Evolutionary conservation across 2,797 vertebrate genomes (phyloP).

Genomic region (Garrulus glandarius): DNA sequence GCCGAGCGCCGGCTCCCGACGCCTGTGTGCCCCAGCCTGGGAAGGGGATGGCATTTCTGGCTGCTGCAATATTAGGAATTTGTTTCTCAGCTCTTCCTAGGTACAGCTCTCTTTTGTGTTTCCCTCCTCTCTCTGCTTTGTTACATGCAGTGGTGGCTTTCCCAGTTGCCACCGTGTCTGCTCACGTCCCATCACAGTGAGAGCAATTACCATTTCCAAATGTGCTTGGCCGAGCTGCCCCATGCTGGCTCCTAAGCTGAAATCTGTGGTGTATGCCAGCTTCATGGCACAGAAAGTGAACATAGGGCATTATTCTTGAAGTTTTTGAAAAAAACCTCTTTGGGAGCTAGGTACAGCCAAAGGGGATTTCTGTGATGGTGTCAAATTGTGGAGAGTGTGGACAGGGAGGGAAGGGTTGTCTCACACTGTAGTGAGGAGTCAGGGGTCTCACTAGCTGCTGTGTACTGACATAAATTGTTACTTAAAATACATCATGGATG

Average conservation of each 20-base stretch:
- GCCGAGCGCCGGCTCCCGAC: rapidly evolving
- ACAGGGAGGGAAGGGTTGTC: not conserved
- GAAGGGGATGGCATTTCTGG: not conserved
- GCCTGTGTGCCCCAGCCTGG: not conserved
- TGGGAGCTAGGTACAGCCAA: not conserved
- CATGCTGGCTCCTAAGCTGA: not conserved
- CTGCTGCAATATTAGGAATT: not conserved
- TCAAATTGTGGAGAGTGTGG: not conserved
- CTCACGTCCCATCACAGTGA: not conserved
- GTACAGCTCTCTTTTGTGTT: not conserved
- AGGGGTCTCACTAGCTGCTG: not conserved
- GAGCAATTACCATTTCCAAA: not conserved
- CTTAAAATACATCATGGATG: not conserved
- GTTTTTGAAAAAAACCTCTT: not conserved
- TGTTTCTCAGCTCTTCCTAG: not conserved
- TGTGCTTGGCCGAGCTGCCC: rapidly evolving
- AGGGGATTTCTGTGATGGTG: rapidly evolving
- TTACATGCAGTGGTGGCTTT: not conserved
- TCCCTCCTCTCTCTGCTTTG: not conserved
- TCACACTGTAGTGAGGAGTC: not conserved
- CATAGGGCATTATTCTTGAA: not conserved
- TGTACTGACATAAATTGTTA: not conserved
- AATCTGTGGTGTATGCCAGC: not conserved
- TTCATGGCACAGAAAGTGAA: not conserved
- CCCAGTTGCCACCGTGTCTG: rapidly evolving